Conservation (phyloP, 2,888 invertebrate species). For the Trypoxylon attenuatum region DNA sequence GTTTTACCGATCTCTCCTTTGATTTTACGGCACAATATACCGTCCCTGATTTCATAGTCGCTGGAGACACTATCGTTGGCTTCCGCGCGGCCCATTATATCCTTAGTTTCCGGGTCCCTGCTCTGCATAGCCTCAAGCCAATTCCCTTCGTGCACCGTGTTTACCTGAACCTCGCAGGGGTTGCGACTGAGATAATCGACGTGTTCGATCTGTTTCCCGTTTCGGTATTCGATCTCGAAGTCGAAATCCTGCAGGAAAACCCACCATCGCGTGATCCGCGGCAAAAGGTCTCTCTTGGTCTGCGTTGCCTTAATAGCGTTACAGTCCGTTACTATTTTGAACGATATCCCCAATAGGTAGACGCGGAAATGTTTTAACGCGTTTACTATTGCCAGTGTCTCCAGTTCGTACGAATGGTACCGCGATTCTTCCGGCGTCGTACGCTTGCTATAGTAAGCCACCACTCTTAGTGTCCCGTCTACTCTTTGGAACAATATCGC, state of each 20-base stretch:
- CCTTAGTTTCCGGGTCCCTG: background rate
- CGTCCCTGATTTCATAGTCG: background rate
- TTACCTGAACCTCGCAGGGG: too few relatives aligned
- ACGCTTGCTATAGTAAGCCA: background rate
- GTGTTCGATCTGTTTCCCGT: background rate
- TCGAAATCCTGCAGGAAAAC: background rate
- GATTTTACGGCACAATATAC: background rate
- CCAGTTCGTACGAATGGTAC: conserved; percentile 3
- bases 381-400: conserved; percentile 1
- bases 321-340: background rate
- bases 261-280: background rate
- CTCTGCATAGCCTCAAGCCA: conserved; percentile 1
- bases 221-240: background rate
- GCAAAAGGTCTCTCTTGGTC: background rate
- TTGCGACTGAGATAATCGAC: background rate
- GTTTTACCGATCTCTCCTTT: background rate
- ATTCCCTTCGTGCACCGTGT: background rate
- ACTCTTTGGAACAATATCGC: conserved; percentile 3
- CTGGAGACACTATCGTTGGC: background rate
- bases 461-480: background rate
- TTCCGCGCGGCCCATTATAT: background rate
- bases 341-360: background rate
- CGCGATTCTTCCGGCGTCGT: background rate
- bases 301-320: background rate
- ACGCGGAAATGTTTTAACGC: conserved; percentile 5